A percentile compares a stretch with the other conserved stretches of the same genome.
Conservation (phyloP, 1,140 invertebrate species). For the Pogonomyrmex barbatus region DNA sequence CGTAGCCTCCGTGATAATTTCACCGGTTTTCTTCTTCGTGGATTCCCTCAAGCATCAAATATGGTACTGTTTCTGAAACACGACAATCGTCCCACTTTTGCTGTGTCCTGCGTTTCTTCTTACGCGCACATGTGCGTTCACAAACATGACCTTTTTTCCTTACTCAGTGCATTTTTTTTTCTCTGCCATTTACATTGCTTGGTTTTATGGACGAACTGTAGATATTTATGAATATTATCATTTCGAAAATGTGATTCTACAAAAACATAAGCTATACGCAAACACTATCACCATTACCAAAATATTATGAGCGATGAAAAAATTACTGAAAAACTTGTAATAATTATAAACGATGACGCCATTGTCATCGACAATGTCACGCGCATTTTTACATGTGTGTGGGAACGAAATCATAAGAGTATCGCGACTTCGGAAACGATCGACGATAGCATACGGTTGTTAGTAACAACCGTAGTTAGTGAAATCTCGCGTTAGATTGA, state of each 20-base stretch:
- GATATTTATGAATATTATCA: not conserved
- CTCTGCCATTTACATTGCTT: conserved; percentile 10
- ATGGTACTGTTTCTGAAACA: conserved; percentile 72
- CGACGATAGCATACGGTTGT: conserved; percentile 30
- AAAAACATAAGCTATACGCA: not conserved
- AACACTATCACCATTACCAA: not conserved
- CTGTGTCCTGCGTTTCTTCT: conserved; percentile 26
- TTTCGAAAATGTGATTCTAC: not conserved
- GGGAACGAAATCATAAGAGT: conserved; percentile 36
- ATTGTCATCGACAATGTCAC: conserved; percentile 10
- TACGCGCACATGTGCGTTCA: conserved; percentile 22
- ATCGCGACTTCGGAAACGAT: conserved; percentile 44
- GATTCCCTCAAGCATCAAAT: conserved; percentile 60
- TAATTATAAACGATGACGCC: conserved; percentile 1
- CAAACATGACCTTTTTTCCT: not conserved
- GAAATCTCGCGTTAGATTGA: too few species aligned
- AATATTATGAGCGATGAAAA: not conserved
- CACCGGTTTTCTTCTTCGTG: conserved; percentile 34
- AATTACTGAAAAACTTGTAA: conserved; percentile 14
- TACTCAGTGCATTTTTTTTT: conserved; percentile 12
- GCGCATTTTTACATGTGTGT: not conserved
- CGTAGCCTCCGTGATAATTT: conserved; percentile 64
- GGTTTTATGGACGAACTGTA: not conserved
- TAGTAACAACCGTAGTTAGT: too few species aligned
- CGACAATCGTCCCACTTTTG: conserved; percentile 71